phyloP scores from a whole-genome alignment of 37 sponge, comb jelly and placozoan species.

The Chondrosia reniformis region DNA sequence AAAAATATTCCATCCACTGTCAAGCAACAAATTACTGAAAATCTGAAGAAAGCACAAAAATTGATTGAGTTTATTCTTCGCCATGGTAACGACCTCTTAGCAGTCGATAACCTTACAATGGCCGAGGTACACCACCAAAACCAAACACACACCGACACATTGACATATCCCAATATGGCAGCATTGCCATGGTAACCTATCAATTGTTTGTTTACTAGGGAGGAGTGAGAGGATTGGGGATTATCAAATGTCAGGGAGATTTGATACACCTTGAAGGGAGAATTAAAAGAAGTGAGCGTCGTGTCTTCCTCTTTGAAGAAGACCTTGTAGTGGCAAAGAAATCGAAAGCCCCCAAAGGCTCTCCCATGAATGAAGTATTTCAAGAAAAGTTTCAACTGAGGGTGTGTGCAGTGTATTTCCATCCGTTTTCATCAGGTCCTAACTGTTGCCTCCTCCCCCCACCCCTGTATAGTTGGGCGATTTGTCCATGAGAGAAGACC shows the following conservation, averaged over 20 bases:
- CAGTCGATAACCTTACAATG: constrained; percentile 70
- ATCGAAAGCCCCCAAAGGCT: constrained; percentile 26
- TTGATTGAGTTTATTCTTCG: constrained; percentile 73
- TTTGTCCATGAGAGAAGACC: constrained; percentile 54
- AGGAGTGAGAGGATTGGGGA: constrained; percentile 30
- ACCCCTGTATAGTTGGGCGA: constrained; percentile 50
- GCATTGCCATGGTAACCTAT: constrained; percentile 16
- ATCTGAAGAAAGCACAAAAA: constrained; percentile 62
- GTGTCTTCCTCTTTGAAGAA: constrained; percentile 82
- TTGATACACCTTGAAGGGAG: constrained; percentile 36
- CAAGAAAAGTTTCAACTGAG: not conserved
- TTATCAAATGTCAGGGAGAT: constrained; percentile 64
- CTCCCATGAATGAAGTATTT: constrained; percentile 16
- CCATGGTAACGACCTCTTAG: constrained; percentile 89
- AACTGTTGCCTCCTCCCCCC: not conserved
- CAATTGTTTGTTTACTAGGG: not conserved
- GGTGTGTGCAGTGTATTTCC: not conserved
- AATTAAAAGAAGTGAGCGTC: constrained; percentile 37
- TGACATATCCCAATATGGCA: constrained; percentile 25
- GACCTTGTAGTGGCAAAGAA: constrained; percentile 62
- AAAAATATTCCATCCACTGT: constrained; percentile 8
- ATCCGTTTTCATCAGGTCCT: not conserved
- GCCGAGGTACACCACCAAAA: constrained; percentile 54
- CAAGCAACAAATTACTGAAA: not conserved
- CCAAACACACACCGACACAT: not conserved